These are phyloP conservation scores for Troglohyphantes excavatus DNA, from an alignment of 2,888 invertebrate genomes.

Conservation along the genomic window DNA sequence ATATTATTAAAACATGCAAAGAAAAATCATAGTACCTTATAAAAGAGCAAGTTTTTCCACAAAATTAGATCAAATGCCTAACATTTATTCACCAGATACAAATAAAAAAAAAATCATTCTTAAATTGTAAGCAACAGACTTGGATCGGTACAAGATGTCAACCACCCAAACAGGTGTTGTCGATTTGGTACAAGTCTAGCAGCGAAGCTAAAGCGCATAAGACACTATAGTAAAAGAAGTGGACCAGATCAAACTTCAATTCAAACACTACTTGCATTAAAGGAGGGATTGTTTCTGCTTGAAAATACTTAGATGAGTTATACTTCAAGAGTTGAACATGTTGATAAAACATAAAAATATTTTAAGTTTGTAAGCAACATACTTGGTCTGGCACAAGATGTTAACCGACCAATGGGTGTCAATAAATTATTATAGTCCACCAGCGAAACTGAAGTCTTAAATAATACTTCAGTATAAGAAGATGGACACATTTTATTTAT, in stretches of 20 bases:
- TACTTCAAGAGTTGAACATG: too few relatives aligned
- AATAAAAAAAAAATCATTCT: too few relatives aligned
- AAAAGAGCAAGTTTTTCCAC: too few relatives aligned
- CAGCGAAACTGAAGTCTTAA: constrained; percentile 13
- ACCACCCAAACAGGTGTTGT: constrained; percentile 34
- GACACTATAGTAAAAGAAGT: background rate
- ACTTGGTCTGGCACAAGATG: constrained; percentile 2
- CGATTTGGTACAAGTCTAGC: background rate
- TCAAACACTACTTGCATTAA: too few relatives aligned
- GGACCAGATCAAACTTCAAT: too few relatives aligned
- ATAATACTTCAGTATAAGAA: background rate
- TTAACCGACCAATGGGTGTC: constrained; percentile 18
- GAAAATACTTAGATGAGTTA: too few relatives aligned
- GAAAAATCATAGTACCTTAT: too few relatives aligned
- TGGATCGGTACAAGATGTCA: background rate
- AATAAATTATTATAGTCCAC: constrained; percentile 22
- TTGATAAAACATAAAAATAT: too few relatives aligned
- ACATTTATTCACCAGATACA: too few relatives aligned
- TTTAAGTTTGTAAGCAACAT: constrained; percentile 11
- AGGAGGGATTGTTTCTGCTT: too few relatives aligned
- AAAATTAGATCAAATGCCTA: too few relatives aligned
- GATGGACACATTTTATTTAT: constrained; percentile 35
- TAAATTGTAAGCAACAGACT: constrained; percentile 16
- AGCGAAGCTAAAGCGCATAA: background rate
- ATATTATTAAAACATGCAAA: too few relatives aligned